These are phyloP conservation scores for Benthosema pterotum DNA, from an alignment of 2,797 vertebrate species.

Conservation along the genomic window DNA sequence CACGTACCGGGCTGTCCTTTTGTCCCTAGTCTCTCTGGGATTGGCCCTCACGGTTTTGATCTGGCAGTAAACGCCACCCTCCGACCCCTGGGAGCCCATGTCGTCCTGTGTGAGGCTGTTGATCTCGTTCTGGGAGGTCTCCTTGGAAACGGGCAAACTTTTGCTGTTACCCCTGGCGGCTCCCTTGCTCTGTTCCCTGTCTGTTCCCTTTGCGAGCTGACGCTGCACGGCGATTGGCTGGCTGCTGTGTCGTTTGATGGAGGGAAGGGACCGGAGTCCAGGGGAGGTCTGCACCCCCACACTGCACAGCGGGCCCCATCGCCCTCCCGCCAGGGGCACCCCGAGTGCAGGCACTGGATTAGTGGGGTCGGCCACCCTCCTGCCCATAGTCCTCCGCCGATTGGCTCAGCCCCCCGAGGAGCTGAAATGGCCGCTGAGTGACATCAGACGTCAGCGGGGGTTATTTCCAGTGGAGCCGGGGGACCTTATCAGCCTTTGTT, in stretches of 20 bases:
- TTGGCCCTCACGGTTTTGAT: conserved; percentile 67
- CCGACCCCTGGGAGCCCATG: conserved; percentile 74
- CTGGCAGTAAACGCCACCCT: conserved; percentile 77
- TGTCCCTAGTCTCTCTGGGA: conserved; percentile 63
- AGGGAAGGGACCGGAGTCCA: conserved; percentile 88
- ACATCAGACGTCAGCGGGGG: conserved; percentile 54
- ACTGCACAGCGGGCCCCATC: conserved; percentile 85
- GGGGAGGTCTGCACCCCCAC: conserved; percentile 96
- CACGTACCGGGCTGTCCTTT: conserved; percentile 73
- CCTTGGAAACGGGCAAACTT: conserved; percentile 60
- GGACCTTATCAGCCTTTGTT: conserved; percentile 39
- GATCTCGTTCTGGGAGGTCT: conserved; percentile 76
- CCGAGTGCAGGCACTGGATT: conserved; percentile 83
- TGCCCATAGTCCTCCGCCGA: conserved; percentile 77
- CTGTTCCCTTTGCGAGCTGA: conserved; percentile 49
- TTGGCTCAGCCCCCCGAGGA: conserved; percentile 82
- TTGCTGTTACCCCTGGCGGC: conserved; percentile 59
- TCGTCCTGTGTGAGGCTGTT: conserved; percentile 74
- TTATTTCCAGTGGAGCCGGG: conserved; percentile 43
- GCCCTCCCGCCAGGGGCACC: conserved; percentile 76
- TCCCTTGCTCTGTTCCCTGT: conserved; percentile 57
- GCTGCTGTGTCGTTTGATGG: conserved; percentile 83
- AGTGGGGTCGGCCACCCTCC: conserved; percentile 79
- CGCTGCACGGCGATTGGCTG: conserved; percentile 57
- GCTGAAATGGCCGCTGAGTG: conserved; percentile 60